A percentile compares a stretch with the other conserved stretches of the same genome.
Conservation (phyloP, 2,113 vertebrate species). For the Dromaius novaehollandiae region DNA sequence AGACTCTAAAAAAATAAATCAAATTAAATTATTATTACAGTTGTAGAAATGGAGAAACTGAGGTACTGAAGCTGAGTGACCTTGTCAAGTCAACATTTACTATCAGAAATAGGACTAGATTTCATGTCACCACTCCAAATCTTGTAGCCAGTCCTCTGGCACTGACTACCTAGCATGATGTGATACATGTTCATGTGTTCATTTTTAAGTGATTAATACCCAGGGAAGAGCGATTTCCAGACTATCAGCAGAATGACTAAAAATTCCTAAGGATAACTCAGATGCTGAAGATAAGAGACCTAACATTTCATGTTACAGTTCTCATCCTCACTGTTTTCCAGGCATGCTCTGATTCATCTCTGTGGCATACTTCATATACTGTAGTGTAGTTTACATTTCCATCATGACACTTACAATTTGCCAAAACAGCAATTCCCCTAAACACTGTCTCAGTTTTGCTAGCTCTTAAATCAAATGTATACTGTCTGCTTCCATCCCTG, state of each 20-base stretch:
- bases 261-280: neutral
- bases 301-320: neutral
- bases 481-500: constrained; percentile 3
- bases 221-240: neutral
- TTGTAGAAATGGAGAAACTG: neutral
- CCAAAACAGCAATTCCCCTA: neutral
- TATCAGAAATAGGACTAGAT: neutral
- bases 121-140: neutral
- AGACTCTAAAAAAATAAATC: neutral
- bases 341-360: constrained; percentile 9
- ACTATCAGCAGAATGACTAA: neutral
- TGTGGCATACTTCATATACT: neutral
- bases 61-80: neutral
- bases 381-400: neutral
- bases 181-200: neutral
- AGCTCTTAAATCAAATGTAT: neutral
- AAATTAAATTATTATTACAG: neutral
- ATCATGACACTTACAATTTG: neutral
- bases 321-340: neutral
- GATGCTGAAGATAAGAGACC: neutral
- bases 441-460: neutral
- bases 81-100: neutral
- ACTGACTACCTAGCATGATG: neutral
- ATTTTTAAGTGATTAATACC: neutral
- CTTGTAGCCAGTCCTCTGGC: neutral